Conservation (phyloP, 2,113 vertebrate species). For the Probosciger aterrimus region DNA sequence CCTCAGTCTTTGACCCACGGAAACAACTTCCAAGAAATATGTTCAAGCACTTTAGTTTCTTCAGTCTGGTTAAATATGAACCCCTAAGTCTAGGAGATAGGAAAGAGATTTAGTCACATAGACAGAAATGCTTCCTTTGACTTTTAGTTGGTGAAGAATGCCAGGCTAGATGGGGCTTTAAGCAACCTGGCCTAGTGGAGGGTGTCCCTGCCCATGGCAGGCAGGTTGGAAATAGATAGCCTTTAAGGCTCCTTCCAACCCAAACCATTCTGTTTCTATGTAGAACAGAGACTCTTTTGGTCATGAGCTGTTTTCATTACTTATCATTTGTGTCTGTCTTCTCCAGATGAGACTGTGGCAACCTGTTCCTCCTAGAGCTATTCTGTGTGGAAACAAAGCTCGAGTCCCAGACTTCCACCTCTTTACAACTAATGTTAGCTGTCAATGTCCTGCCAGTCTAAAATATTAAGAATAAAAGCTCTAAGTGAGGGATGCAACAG, state of each 20-base stretch:
- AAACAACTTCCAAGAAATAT: neutral
- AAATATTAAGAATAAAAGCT: neutral
- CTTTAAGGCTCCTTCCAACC: neutral
- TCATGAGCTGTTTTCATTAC: neutral
- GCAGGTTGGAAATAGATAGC: neutral
- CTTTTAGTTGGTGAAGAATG: neutral
- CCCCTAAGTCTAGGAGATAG: neutral
- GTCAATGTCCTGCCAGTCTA: neutral
- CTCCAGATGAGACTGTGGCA: neutral
- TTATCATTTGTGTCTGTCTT: neutral
- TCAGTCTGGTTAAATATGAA: neutral
- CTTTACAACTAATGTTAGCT: neutral
- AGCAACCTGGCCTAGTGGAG: neutral
- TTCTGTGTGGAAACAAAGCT: neutral
- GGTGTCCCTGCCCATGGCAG: neutral
- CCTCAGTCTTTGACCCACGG: neutral
- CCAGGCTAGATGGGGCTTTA: neutral
- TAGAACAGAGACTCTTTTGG: neutral
- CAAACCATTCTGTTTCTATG: neutral
- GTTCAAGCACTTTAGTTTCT: neutral
- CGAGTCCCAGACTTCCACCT: neutral
- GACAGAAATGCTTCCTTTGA: neutral
- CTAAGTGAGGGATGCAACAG: neutral
- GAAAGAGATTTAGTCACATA: neutral
- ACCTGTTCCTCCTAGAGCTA: neutral